A percentile compares a stretch with the other conserved stretches of the same genome.
phyloP scores from a whole-genome alignment of 2,888 invertebrate species.

The Atethmia centrago region DNA sequence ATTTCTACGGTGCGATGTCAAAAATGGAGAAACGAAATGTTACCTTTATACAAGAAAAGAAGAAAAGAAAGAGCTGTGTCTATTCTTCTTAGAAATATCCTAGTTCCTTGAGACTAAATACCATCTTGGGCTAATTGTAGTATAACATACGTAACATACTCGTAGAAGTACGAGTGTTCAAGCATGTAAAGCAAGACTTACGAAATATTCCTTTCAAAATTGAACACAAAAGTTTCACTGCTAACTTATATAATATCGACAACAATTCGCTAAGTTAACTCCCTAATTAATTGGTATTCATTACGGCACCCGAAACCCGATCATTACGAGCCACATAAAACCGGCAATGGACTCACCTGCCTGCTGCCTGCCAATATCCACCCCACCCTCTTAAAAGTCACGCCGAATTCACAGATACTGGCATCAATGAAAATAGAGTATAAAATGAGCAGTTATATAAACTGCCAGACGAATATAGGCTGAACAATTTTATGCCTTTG shows the following conservation, averaged over 20 bases:
- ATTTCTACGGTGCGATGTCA: too few relatives aligned
- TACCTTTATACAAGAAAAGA: too few relatives aligned
- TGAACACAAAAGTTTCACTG: slow-evolving; percentile 14
- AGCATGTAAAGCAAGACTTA: not conserved
- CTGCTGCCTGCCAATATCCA: slow-evolving; percentile 29
- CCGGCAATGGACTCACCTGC: slow-evolving; percentile 41
- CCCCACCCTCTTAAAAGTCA: slow-evolving; percentile 50
- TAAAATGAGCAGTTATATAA: slow-evolving; percentile 44
- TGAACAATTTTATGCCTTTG: slow-evolving; percentile 42
- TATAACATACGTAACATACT: not conserved
- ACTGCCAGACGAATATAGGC: slow-evolving; percentile 36
- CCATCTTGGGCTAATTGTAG: not conserved
- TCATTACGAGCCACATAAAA: slow-evolving; percentile 53
- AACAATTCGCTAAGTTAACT: slow-evolving; percentile 10
- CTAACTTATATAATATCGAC: slow-evolving; percentile 20
- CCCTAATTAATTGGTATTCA: slow-evolving; percentile 57
- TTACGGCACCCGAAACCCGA: slow-evolving; percentile 47
- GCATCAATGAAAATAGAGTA: slow-evolving; percentile 45
- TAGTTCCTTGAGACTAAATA: not conserved
- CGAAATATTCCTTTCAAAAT: slow-evolving; percentile 10
- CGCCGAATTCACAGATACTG: slow-evolving; percentile 33
- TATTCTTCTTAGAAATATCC: too few relatives aligned
- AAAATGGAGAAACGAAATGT: too few relatives aligned
- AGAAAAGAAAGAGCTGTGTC: too few relatives aligned
- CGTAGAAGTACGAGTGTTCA: not conserved